phyloP scores from a whole-genome alignment of 2,113 vertebrate genomes.

The Thermophis baileyi region DNA sequence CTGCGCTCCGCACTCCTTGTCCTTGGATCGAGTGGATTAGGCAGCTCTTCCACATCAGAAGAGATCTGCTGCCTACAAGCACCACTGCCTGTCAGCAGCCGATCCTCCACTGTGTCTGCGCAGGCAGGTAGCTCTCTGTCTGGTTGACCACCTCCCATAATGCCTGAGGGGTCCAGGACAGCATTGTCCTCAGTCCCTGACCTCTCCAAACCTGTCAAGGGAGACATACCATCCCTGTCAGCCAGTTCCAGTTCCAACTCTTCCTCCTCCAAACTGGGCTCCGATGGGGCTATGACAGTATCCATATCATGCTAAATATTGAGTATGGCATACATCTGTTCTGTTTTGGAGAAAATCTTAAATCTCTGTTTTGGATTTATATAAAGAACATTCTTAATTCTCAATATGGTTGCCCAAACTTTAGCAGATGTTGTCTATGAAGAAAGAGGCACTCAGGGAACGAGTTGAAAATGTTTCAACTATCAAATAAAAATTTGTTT shows the following conservation, averaged over 20 bases:
- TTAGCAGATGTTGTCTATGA: conserved; percentile 36
- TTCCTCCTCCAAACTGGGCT: neutral
- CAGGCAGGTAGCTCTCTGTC: neutral
- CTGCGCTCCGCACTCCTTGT: neutral
- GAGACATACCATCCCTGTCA: neutral
- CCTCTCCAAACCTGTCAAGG: neutral
- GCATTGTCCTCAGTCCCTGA: neutral
- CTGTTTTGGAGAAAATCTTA: neutral
- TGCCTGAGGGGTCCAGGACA: neutral
- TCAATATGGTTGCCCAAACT: conserved; percentile 13
- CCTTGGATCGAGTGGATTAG: neutral
- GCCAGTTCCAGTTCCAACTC: neutral
- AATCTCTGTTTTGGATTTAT: conserved; percentile 11
- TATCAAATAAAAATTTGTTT: neutral
- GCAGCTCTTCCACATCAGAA: neutral
- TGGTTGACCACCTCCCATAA: neutral
- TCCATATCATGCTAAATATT: neutral
- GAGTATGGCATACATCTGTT: neutral
- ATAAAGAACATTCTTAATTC: conserved; percentile 23
- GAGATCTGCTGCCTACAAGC: neutral
- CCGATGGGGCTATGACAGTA: neutral
- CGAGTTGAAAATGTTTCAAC: conserved; percentile 28
- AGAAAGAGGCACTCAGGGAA: conserved; percentile 25
- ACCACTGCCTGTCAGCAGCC: neutral
- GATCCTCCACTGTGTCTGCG: neutral